Evolutionary conservation across 2,888 invertebrate genomes (phyloP), one percentile per base, ranked within the genome.

Genomic region (Calameuta filiformis): DNA sequence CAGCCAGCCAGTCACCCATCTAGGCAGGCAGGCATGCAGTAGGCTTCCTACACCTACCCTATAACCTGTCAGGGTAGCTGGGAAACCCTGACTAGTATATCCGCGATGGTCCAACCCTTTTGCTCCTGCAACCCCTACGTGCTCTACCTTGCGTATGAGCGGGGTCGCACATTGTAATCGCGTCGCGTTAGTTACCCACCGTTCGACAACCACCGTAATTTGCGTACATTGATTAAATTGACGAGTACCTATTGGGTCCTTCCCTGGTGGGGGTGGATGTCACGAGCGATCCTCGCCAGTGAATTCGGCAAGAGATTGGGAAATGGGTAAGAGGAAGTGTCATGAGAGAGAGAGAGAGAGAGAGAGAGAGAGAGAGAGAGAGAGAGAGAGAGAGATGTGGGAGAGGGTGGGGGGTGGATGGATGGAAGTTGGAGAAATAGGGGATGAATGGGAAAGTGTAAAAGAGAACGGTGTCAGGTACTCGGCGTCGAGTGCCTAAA

Each of bases 181-280:
- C 86, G 85, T 87, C 83, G 86, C 83, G 86, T 87, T 87, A 85
- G 87, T 86, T 86, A 85, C 83, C 84, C 81, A 87, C 86, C 88
- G 85, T 86, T 83, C 85, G 84, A 82, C 87, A 86, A 85, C 83
- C 84, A 79, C 83, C 83, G 87, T 88, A 89, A 90, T 90, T 90
- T 89, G 87, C 87, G 87, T 83, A 84, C 88, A 87, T 87, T 88
- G 90, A 90, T 90, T 89, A 86, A 88, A 89, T 89, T 85, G 87
- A 86, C 85, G 86, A 86, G 86, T 83, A 85, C 75, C 82, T 78
- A 75, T 76, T 2, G 84, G 79, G 4, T 0, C 4, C 33, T 33
- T 33, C 4, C 33, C 33, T 33, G 77, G 79, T 80, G 82, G 79
- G 75, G 75, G 77, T 68, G 35, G 77, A 40, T 33, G 69, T 77